Evolutionary conservation across 2,113 vertebrate species (phyloP).

Genomic region (Siniperca chuatsi): DNA sequence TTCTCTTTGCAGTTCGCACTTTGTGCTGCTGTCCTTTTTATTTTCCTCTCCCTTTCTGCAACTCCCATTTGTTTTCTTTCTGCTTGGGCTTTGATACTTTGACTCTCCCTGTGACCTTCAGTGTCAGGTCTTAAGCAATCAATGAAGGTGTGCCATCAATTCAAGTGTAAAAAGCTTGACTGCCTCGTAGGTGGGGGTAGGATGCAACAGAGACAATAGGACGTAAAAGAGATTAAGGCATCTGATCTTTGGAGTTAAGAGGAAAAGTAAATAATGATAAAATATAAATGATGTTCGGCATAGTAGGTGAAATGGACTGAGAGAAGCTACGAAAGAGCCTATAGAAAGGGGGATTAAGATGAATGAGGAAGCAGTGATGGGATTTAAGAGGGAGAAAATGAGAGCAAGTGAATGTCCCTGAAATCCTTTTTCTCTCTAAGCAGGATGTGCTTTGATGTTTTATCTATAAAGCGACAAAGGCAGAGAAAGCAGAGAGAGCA

Average conservation of each 20-base stretch:
- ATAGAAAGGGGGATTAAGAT: constrained; percentile 57
- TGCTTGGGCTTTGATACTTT: constrained; percentile 31
- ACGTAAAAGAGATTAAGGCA: constrained; percentile 22
- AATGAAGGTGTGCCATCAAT: constrained; percentile 55
- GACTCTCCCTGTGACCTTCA: constrained; percentile 57
- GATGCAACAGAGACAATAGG: constrained; percentile 15
- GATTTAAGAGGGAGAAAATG: constrained; percentile 70
- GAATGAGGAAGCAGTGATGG: constrained; percentile 61
- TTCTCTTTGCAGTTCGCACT: constrained; percentile 22
- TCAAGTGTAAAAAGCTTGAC: constrained; percentile 35
- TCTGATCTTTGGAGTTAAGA: constrained; percentile 14
- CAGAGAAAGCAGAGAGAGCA: constrained; percentile 72
- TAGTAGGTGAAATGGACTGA: constrained; percentile 36
- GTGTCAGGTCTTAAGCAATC: constrained; percentile 45
- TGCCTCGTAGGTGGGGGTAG: constrained; percentile 7
- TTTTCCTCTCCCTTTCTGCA: constrained; percentile 2
- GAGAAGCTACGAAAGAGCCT: constrained; percentile 25
- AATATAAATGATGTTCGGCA: constrained; percentile 50
- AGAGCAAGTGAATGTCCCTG: constrained; percentile 71
- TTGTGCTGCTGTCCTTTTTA: not conserved
- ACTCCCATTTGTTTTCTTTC: constrained; percentile 7
- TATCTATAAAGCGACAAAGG: constrained; percentile 79
- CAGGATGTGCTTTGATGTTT: constrained; percentile 82
- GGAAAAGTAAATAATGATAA: constrained; percentile 43
- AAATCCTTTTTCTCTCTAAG: constrained; percentile 76